These are phyloP conservation scores for Endomychus coccineus DNA, from an alignment of 2,888 invertebrate species.

Conservation along the genomic window DNA sequence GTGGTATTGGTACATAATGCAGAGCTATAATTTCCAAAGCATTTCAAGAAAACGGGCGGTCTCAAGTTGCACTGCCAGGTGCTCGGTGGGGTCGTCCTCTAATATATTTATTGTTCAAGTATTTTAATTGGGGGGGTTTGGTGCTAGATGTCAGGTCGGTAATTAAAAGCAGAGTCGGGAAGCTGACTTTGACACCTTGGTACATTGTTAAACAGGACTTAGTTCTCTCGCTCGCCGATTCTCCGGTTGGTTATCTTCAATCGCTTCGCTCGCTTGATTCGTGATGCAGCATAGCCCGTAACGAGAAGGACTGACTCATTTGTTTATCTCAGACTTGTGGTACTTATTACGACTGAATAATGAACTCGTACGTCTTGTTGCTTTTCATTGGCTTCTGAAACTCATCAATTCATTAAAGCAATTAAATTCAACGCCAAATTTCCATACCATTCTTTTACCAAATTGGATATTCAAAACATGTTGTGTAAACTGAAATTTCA, in stretches of 20 bases:
- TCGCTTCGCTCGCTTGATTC: slow-evolving; percentile 34
- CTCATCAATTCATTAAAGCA: slow-evolving; percentile 11
- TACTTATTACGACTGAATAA: slow-evolving; percentile 41
- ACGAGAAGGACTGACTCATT: slow-evolving; percentile 41
- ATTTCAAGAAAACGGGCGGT: slow-evolving; percentile 21
- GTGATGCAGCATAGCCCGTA: slow-evolving; percentile 38
- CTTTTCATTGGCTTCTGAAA: slow-evolving; percentile 19
- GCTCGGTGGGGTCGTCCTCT: slow-evolving; percentile 27
- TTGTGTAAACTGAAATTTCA: too few species aligned
- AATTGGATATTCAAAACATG: too few species aligned
- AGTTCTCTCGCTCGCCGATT: slow-evolving; percentile 31
- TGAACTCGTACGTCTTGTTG: slow-evolving; percentile 36
- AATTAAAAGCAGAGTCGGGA: slow-evolving; percentile 44
- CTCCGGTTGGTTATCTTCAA: slow-evolving; percentile 35
- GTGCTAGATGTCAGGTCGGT: slow-evolving; percentile 42
- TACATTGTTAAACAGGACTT: slow-evolving; percentile 42
- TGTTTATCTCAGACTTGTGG: slow-evolving; percentile 40
- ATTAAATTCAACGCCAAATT: too few species aligned
- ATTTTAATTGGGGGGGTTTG: slow-evolving; percentile 44
- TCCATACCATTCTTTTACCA: too few species aligned
- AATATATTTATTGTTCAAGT: slow-evolving; percentile 40
- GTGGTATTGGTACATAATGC: too few species aligned
- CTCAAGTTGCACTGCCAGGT: slow-evolving; percentile 17
- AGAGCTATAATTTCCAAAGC: slow-evolving; percentile 15
- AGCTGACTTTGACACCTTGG: slow-evolving; percentile 44